phyloP scores from a whole-genome alignment of 2,888 invertebrate genomes.

The Amphipyra tragopoginis region DNA sequence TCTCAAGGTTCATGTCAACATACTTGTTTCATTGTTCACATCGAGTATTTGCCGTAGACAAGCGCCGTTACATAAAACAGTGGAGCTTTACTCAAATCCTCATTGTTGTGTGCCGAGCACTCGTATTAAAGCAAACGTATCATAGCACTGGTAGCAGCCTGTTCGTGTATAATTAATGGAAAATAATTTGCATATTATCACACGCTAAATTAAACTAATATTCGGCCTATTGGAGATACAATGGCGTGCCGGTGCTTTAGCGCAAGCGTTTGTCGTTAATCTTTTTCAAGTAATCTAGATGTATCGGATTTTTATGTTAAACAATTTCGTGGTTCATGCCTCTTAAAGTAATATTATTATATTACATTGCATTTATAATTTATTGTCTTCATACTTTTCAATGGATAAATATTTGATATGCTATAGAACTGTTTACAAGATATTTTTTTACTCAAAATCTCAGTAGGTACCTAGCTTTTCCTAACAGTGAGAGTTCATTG shows the following conservation, averaged over 20 bases:
- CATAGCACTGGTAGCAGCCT: slow-evolving; percentile 62
- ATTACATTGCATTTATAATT: slow-evolving; percentile 6
- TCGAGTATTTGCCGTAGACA: slow-evolving; percentile 8
- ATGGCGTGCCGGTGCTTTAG: slow-evolving; percentile 35
- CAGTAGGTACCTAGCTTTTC: not conserved
- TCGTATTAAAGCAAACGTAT: slow-evolving; percentile 47
- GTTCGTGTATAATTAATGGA: slow-evolving; percentile 74
- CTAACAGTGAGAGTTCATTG: too few species aligned
- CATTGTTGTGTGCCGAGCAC: slow-evolving; percentile 22
- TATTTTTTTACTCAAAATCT: too few species aligned
- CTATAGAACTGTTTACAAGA: slow-evolving; percentile 5
- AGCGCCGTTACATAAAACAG: slow-evolving; percentile 9
- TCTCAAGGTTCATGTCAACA: not conserved
- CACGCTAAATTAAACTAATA: slow-evolving; percentile 76
- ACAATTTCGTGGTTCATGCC: slow-evolving; percentile 19
- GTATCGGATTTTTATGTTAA: slow-evolving; percentile 47
- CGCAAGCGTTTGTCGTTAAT: slow-evolving; percentile 27
- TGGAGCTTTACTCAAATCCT: slow-evolving; percentile 13
- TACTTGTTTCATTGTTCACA: not conserved
- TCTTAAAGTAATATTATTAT: slow-evolving; percentile 8
- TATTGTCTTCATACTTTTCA: not conserved
- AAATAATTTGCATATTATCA: slow-evolving; percentile 80
- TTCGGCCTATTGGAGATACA: slow-evolving; percentile 58
- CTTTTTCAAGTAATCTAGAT: slow-evolving; percentile 42
- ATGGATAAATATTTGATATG: slow-evolving; percentile 20